Evolutionary conservation across 2,113 vertebrate species (phyloP).

Genomic region (Puma concolor): DNA sequence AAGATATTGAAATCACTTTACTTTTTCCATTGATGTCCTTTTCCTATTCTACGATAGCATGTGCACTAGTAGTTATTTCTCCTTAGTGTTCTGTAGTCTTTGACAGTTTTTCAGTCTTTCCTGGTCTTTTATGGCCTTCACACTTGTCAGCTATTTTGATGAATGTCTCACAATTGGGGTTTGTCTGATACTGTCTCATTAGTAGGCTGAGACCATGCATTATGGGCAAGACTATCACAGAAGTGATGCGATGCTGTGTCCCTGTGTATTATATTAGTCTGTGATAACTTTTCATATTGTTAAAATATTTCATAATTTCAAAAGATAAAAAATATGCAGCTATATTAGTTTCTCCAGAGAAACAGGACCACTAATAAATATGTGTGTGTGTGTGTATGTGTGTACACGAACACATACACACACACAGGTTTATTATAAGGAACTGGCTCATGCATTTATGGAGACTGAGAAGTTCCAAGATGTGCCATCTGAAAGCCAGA

Average conservation of each 20-base stretch:
- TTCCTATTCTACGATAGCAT: background rate
- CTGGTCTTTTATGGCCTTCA: background rate
- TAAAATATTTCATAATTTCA: conserved; percentile 25
- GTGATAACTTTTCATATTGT: background rate
- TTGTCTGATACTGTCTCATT: background rate
- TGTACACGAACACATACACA: background rate
- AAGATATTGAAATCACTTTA: background rate
- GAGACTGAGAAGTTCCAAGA: background rate
- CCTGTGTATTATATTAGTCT: background rate
- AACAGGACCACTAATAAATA: background rate
- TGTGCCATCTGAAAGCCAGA: background rate
- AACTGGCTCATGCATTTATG: background rate
- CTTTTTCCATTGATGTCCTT: background rate
- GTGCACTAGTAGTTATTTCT: background rate
- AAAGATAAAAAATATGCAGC: background rate
- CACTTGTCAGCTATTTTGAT: background rate
- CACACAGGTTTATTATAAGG: background rate
- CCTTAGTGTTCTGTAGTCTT: background rate
- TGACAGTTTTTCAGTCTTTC: background rate
- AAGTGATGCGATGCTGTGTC: background rate
- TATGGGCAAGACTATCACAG: background rate
- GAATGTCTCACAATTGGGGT: background rate
- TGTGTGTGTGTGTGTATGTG: background rate
- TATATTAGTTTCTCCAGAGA: background rate
- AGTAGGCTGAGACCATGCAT: background rate